A percentile compares a stretch with the other conserved stretches of the same genome.
phyloP scores from a whole-genome alignment of 2,113 vertebrate species.

The Pollimyrus isidori region DNA sequence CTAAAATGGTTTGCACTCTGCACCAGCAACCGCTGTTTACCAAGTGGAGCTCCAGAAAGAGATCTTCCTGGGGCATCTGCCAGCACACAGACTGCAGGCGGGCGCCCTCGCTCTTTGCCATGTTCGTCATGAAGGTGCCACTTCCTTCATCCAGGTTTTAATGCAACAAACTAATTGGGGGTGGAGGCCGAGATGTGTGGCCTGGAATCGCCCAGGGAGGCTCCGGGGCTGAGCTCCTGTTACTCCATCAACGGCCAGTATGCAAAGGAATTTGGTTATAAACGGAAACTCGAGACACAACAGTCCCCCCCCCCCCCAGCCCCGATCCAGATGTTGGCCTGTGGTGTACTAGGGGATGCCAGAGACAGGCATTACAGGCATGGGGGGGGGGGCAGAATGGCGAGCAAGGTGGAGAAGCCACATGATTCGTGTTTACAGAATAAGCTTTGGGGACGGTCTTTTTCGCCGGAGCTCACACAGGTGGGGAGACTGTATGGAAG shows the following conservation, averaged over 20 bases:
- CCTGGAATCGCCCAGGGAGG: neutral
- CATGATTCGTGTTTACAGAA: neutral
- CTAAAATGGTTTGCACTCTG: neutral
- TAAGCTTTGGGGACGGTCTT: neutral
- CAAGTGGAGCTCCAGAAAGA: neutral
- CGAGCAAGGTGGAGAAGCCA: neutral
- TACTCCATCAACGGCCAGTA: neutral
- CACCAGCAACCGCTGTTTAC: neutral
- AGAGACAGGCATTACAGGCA: neutral
- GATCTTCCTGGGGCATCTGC: neutral
- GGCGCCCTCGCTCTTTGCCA: too few species aligned
- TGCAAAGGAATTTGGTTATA: neutral
- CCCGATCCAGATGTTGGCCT: neutral
- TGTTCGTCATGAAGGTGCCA: neutral
- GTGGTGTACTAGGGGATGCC: neutral
- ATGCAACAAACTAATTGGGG: neutral
- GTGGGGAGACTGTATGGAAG: neutral
- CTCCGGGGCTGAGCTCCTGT: neutral
- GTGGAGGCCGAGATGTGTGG: neutral
- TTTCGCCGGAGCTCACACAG: neutral
- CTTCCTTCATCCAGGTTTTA: neutral
- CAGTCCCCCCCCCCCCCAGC: neutral
- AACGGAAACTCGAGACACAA: neutral
- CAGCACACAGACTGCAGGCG: neutral
- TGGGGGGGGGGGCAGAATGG: neutral